These are phyloP conservation scores for Tortricodes alternella DNA, from an alignment of 2,888 invertebrate genomes.

Conservation along the genomic window DNA sequence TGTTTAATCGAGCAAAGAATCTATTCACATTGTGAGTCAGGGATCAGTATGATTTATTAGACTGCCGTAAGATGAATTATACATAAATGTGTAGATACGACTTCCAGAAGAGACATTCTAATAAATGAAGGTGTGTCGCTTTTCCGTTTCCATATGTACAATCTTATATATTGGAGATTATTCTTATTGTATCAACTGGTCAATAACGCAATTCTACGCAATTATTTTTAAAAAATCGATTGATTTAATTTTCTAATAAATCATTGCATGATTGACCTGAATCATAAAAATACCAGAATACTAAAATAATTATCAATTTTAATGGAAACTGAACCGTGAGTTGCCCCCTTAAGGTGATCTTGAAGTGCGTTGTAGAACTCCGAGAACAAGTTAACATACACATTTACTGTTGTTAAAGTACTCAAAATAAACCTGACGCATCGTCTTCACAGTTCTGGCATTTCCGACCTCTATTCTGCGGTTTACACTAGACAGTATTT, in stretches of 20 bases:
- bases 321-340: no score
- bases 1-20: slow-evolving; percentile 11
- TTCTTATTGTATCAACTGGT: no score
- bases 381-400: neutral
- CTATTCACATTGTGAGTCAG: slow-evolving; percentile 13
- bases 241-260: no score
- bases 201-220: no score
- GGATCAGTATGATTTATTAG: slow-evolving; percentile 17
- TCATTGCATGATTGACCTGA: neutral
- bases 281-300: no score
- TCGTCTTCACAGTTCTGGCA: slow-evolving; percentile 5
- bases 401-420: slow-evolving; percentile 13
- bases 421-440: slow-evolving; percentile 25
- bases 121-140: no score
- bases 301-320: no score
- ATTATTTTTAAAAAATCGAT: no score
- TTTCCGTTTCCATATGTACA: no score
- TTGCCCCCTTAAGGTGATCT: no score
- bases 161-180: no score
- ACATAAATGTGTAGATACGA: slow-evolving; percentile 8
- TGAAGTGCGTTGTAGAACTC: no score
- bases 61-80: slow-evolving; percentile 5
- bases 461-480: slow-evolving; percentile 18
- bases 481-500: neutral
- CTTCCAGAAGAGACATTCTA: neutral